Evolutionary conservation across 2,888 invertebrate species (phyloP), one percentile per base, ranked within the genome.

Genomic region (Limnephilus marmoratus): DNA sequence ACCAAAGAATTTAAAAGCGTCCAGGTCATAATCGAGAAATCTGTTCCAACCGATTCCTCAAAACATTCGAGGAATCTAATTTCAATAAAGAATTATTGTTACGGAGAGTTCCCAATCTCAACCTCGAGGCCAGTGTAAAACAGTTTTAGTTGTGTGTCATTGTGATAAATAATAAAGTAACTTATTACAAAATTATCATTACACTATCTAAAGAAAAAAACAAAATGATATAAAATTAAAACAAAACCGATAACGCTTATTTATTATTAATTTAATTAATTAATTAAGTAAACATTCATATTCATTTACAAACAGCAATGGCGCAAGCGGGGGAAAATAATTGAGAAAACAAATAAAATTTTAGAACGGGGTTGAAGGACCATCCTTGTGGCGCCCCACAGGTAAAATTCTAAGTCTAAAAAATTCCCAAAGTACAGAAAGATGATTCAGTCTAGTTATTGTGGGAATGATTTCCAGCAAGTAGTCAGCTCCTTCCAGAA

Each of bases 181-280:
- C 34, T 37, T 83, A 83, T 83, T 18, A 37, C 24, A 83, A 83
- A 83, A 37, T 83, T 34, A 83, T 83, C 83, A 83, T 83, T 41
- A 83, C 68, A 68, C 68, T 68, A 68, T 68, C 85, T 85, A 85
- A 82, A 86, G 86, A 53, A 86, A 86, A 86, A 85, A 34, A 83
- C 45, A 45, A 85, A 83, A 85, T 85, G 24, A 85, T 85, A 85
- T 24, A 85, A 85, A 85, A 85, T 85, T 37, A 85, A 85, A 82
- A 82, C 34, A n/a, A 88, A 89, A 89, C 88, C 41, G 41, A 31
- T 41, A 89, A 80, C 88, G 88, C 88, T 89, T 89, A 89, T 34
- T 80, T 18, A 89, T 80, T 37, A 89, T 81, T 49, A 45, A 83
- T 89, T 89, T 34, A 89, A 89, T 89, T 89, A 89, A 89, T 89